phyloP scores from a whole-genome alignment of 2,113 vertebrate genomes.

The Cisticola juncidis region DNA sequence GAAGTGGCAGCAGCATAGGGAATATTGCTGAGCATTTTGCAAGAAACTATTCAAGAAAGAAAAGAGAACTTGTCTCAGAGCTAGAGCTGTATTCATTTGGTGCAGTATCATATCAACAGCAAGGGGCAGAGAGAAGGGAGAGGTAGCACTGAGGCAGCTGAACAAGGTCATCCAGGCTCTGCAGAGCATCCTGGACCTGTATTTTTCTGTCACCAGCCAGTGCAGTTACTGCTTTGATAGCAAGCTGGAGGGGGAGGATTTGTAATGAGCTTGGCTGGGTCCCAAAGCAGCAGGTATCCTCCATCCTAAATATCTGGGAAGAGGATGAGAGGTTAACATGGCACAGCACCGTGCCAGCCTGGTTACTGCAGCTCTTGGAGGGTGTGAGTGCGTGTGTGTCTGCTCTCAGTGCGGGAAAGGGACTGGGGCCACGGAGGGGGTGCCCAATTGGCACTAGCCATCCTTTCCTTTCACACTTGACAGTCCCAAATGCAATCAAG shows the following conservation, averaged over 20 bases:
- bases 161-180: background rate
- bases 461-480: background rate
- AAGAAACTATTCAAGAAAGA: background rate
- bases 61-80: background rate
- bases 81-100: background rate
- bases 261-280: background rate
- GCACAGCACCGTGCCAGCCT: background rate
- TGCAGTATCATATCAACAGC: background rate
- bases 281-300: background rate
- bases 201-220: background rate
- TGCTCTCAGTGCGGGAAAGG: background rate
- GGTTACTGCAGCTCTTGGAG: background rate
- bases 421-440: fast-evolving
- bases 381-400: background rate
- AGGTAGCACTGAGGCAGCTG: background rate
- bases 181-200: background rate
- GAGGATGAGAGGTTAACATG: background rate
- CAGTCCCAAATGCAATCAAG: background rate
- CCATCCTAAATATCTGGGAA: background rate
- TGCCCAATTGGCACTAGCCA: background rate
- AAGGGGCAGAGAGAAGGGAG: background rate
- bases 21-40: background rate
- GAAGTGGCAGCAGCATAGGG: background rate
- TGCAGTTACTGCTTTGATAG: background rate
- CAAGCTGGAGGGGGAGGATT: background rate